Evolutionary conservation across 2,797 vertebrate species (phyloP), one percentile per base, ranked within the genome.

Genomic region (Lacerta agilis): DNA sequence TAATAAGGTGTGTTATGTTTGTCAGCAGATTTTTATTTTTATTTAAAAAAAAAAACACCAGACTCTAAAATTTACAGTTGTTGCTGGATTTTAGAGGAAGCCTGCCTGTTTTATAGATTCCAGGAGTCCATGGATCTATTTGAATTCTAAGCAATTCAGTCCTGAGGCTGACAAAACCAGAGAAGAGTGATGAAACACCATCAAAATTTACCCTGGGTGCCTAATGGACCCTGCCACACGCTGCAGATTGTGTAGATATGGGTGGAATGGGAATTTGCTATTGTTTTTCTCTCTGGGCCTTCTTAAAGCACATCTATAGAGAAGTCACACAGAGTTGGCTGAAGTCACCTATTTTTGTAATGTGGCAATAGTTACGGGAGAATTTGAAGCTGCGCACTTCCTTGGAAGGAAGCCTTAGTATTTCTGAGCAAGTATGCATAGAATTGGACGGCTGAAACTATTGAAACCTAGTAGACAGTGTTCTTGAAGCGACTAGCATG

Each of bases 1-100:
- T 90, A 95, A 91, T 93, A 94, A 93, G 92, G 82, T 8, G 75
- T 58, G 81, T 85, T n/a, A 75, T 80, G 77, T 88, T 80, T 85
- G 87, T 88, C 87, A 88, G 82, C 78, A 88, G 9, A 79, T 79
- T 69, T 71, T 55, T 58, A 41, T 41, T 41, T 38, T 41, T 41
- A 41, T 18, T 45, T 2, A 15, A 49, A 61, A 76, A 86, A 33
- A 33, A 33, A 33, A 33, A 33, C 33, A 73, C 33, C 67, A 69
- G 72, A 10, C 41, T 55, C 33, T 80, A 86, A 72, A 79, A 80
- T 61, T 80, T 80, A 69, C 9, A 36, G 49, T 85, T 79, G 38
- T 55, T 81, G 58, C 71, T 85, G 69, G 79, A 85, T 85, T 85
- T 5, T 38, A 15, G 41, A 49, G 85, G 7, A 85, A 81, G 71